Conservation (phyloP, 2,797 vertebrate species). For the Erethizon dorsatum region DNA sequence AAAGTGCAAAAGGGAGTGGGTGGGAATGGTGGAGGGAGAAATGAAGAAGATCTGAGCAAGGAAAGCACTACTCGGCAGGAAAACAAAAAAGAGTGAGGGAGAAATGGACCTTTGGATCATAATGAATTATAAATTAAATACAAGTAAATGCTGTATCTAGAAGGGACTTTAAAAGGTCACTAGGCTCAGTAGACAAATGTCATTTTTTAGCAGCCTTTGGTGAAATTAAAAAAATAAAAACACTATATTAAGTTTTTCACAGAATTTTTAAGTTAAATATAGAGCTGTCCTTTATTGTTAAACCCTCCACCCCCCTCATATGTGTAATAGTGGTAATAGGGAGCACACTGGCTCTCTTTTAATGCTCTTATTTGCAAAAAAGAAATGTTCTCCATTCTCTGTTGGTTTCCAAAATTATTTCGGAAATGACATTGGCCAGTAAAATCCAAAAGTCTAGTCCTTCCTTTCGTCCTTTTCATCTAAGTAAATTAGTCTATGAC, state of each 20-base stretch:
- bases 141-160: neutral
- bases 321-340: neutral
- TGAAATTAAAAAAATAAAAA: conserved; percentile 1
- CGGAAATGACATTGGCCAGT: conserved; percentile 1
- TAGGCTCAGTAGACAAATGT: neutral
- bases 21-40: accelerated
- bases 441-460: conserved; percentile 25
- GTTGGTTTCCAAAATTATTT: conserved; percentile 36
- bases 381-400: conserved; percentile 6
- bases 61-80: neutral
- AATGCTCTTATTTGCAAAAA: conserved; percentile 33
- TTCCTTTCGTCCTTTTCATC: neutral
- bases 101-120: neutral
- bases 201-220: neutral
- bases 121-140: neutral
- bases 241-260: neutral
- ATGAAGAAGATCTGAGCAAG: neutral
- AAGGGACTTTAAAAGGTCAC: conserved; percentile 14
- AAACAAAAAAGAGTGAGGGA: neutral
- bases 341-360: neutral
- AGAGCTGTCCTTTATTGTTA: neutral
- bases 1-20: neutral
- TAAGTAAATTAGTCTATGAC: neutral
- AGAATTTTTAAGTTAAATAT: neutral
- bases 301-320: accelerated